Percentiles rank a stretch among this genome's conserved stretches.
Evolutionary conservation across 2,113 vertebrate species (phyloP).

Genomic region (Hipposideros armiger): DNA sequence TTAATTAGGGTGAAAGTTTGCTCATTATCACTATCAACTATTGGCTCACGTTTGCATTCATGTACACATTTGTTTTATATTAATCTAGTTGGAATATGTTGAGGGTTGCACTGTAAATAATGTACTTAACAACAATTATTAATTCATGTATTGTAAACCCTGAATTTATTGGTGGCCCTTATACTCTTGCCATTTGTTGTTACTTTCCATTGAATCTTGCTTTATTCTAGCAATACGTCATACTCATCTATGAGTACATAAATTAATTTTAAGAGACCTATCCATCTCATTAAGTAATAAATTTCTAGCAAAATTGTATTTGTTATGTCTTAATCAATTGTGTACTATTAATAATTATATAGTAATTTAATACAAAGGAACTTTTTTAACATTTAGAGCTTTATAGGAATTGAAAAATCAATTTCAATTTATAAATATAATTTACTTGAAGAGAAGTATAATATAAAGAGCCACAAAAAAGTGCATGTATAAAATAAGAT

Average conservation of each 20-base stretch:
- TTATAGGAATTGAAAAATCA: slow-evolving; percentile 75
- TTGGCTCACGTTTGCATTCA: background rate
- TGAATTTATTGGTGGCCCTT: background rate
- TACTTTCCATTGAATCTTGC: slow-evolving; percentile 44
- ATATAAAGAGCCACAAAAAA: background rate
- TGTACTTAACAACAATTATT: background rate
- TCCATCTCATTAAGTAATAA: slow-evolving; percentile 65
- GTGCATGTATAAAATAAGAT: background rate
- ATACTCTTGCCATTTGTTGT: slow-evolving; percentile 10
- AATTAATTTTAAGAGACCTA: slow-evolving; percentile 67
- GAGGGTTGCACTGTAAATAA: background rate
- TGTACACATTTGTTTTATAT: background rate
- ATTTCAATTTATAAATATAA: slow-evolving; percentile 80
- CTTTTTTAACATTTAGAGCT: slow-evolving; percentile 63
- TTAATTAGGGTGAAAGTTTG: background rate
- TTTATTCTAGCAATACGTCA: slow-evolving; percentile 58
- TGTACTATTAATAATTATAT: slow-evolving; percentile 71
- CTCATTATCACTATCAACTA: background rate
- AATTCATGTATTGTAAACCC: background rate
- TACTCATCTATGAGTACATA: slow-evolving; percentile 20
- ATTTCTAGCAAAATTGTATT: slow-evolving; percentile 72
- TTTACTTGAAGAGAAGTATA: slow-evolving; percentile 54
- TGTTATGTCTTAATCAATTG: slow-evolving; percentile 78
- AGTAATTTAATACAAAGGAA: slow-evolving; percentile 67
- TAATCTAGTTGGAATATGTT: slow-evolving; percentile 21